These are phyloP conservation scores for Distichodus sexfasciatus DNA, from an alignment of 2,797 vertebrate species.

Conservation along the genomic window DNA sequence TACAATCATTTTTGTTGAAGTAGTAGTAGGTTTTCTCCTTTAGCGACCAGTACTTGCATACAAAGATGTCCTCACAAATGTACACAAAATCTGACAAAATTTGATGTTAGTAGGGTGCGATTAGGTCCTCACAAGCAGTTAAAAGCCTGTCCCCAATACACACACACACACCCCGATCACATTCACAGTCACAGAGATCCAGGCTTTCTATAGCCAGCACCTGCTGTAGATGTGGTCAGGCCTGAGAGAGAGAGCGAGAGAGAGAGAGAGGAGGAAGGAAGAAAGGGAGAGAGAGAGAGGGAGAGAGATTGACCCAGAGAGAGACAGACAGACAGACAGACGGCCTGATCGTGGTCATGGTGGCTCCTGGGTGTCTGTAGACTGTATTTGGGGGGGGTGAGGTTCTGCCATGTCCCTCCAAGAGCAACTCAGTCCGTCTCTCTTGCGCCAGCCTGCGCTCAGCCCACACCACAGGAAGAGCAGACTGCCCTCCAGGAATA, in stretches of 20 bases:
- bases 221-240: conserved; percentile 64
- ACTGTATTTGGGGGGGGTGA: conserved; percentile 35
- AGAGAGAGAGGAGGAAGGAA: no score
- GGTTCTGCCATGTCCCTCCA: conserved; percentile 67
- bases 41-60: no score
- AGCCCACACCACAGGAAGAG: conserved; percentile 66
- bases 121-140: no score
- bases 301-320: conserved; percentile 33
- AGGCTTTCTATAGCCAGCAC: conserved; percentile 78
- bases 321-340: conserved; percentile 31
- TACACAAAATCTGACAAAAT: conserved; percentile 24
- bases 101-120: not conserved
- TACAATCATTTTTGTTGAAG: no score
- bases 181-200: conserved; percentile 60
- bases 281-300: conserved; percentile 38
- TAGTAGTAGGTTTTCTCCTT: no score
- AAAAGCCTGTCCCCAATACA: conserved; percentile 29
- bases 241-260: conserved; percentile 43
- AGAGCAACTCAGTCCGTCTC: conserved; percentile 59
- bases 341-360: conserved; percentile 34
- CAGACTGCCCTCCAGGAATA: conserved; percentile 64
- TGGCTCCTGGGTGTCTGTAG: conserved; percentile 55
- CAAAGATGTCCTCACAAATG: conserved; percentile 34
- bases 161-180: conserved; percentile 39
- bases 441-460: no score